Base-by-base conservation (phyloP, 2,888 invertebrate species). In the Steinernema carpocapsae region DNA sequence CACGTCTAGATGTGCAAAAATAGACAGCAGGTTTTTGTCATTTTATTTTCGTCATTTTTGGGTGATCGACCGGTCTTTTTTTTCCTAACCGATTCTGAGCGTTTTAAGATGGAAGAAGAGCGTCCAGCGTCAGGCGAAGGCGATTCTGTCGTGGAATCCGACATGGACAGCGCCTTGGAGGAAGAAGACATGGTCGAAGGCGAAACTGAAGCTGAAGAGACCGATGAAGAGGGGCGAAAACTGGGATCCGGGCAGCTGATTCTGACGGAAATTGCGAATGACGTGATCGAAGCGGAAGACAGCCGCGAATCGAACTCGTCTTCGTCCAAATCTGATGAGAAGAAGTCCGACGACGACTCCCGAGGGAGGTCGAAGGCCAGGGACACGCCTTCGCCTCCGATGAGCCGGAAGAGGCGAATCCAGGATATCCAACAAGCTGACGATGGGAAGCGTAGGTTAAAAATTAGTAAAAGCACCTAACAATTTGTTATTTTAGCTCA, bases 311-410 rank as follows among this genome's bases (percentile, higher is more conserved):
- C 64, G 29, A 64, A 26, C 32, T 32, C 64, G 17, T 26, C 64
- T 6, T 64, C 64, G 32, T 64, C 64, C 12, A 64, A 64, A 17
- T 64, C 64, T 12, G 64, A 64, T 17, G 64, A 37, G 32, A 64
- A 64, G n/a, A 64, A 64, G n/a, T 6, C 3, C 32, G 64, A 64
- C 32, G 64, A 64, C 64, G 64, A 64, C 32, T 64, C 64, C 1
- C 64, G 64, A 1, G 64, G 64, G 14, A 48, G 48, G 19, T 48
- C 48, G 48, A 48, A 48, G 48, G 19, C n/a, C 48, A 3, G n/a
- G 2, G 48, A 48, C 14, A n/a, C 19, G 32, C 37, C 37, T 6
- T 64, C 64, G 7, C 64, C 64, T 29, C 64, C 64, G 64, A 64
- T 64, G 64, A 64, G 64, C 32, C 64, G 64, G 1, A 64, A 64